Conservation (phyloP, 1,140 invertebrate genomes). For the Meloidogyne floridensis region DNA sequence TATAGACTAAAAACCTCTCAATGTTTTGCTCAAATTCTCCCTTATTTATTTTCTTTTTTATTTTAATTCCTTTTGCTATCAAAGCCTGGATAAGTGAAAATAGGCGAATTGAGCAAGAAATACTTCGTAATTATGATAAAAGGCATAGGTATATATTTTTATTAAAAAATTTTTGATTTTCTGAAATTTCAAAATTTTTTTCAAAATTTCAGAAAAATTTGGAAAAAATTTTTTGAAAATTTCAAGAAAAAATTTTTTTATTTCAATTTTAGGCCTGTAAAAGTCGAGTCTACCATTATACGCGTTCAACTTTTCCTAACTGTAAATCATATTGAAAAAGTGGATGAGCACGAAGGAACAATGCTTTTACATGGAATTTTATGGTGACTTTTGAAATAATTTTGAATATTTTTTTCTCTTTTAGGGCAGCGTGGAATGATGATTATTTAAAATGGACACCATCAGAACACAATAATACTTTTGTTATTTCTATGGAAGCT, state of each 20-base stretch:
- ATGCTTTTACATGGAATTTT: slow-evolving; percentile 60
- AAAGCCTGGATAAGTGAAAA: slow-evolving; percentile 39
- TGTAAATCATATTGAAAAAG: slow-evolving; percentile 54
- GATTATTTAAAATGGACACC: slow-evolving; percentile 62
- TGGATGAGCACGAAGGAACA: slow-evolving; percentile 62
- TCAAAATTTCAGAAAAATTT: no score
- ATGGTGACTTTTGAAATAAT: slow-evolving; percentile 22
- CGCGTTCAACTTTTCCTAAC: slow-evolving; percentile 48
- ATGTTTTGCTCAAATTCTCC: background rate
- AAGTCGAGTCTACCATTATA: slow-evolving; percentile 46
- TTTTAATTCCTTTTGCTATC: background rate
- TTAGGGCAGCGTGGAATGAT: slow-evolving; percentile 53
- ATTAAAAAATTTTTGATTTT: no score
- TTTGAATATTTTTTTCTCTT: background rate
- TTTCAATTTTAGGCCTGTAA: slow-evolving; percentile 39
- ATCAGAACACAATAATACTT: slow-evolving; percentile 54
- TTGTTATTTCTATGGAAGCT: slow-evolving; percentile 50
- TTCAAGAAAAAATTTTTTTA: background rate
- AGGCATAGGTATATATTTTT: slow-evolving; percentile 38
- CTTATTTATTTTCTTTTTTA: background rate
- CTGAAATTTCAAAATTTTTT: no score
- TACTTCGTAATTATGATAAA: slow-evolving; percentile 51
- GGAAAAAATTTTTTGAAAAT: no score
- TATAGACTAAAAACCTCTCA: background rate
- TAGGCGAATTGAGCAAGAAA: slow-evolving; percentile 36